These are phyloP conservation scores for Dugesia japonica DNA, from an alignment of 2,888 invertebrate species.

Conservation along the genomic window DNA sequence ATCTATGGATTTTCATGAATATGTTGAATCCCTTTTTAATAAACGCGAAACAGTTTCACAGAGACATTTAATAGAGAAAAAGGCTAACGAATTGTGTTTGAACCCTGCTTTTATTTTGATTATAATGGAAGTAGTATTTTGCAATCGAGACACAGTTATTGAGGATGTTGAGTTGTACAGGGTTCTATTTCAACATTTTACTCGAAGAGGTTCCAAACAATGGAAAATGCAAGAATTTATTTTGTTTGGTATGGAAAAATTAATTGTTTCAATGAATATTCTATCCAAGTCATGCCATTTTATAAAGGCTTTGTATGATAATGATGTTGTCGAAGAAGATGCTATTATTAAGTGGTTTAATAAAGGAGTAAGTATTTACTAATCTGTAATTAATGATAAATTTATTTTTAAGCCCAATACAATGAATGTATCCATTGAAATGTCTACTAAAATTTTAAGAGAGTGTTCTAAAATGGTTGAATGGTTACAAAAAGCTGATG, in stretches of 20 bases:
- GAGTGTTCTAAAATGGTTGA: not conserved
- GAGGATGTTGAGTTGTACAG: constrained; percentile 50
- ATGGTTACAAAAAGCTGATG: not conserved
- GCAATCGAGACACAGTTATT: constrained; percentile 50
- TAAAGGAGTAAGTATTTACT: constrained; percentile 4
- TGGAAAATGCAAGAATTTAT: constrained; percentile 57
- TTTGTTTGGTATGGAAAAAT: constrained; percentile 78
- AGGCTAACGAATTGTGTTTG: not conserved
- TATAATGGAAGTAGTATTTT: constrained; percentile 69
- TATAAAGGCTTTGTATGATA: constrained; percentile 77
- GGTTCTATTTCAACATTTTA: constrained; percentile 40
- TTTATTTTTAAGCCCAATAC: not conserved
- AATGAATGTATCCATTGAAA: not conserved
- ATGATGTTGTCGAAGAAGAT: constrained; percentile 82
- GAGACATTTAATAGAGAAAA: not conserved
- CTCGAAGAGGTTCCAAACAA: not conserved
- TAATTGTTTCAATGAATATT: constrained; percentile 58
- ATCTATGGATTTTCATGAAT: not conserved
- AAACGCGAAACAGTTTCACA: not conserved
- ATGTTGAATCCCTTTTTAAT: not conserved
- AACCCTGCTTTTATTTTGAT: constrained; percentile 60
- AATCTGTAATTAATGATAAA: not conserved
- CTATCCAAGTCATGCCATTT: constrained; percentile 74
- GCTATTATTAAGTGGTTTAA: constrained; percentile 82
- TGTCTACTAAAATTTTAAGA: not conserved